Base-by-base conservation (phyloP, 2,888 invertebrate genomes). In the Scaptodrosophila latifasciaeformis region DNA sequence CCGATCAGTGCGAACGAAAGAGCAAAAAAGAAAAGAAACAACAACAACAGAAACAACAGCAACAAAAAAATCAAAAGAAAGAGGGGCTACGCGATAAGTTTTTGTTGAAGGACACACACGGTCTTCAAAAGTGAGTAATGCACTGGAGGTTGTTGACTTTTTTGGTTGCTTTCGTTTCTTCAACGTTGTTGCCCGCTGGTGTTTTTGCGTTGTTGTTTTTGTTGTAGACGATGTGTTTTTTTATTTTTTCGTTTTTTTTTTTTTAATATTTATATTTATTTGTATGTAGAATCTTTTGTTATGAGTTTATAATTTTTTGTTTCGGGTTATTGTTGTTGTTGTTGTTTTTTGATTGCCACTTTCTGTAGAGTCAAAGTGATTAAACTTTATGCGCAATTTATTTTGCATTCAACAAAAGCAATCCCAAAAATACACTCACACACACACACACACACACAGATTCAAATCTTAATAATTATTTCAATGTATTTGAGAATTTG, bases 301-400 rank as follows among this genome's bases (percentile, higher is more conserved):
- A 63, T 79, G 72, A 62, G 72, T 65, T 77, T 72, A 1, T 5
- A 13, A 12, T 34, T 13, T 60, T 64, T 58, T 78, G 70, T 71
- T 80, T 80, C 42, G 67, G 71, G n/a, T n/a, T 40, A 51, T 44
- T 15, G 29, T 15, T 30, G 43, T 43, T 27, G 40, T 62, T 72
- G 46, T 51, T 58, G 65, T 59, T 56, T 58, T 50, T 59, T 57
- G 69, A 65, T 60, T 65, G 60, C 62, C 54, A 48, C 56, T 50
- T 49, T 62, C 58, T 62, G 61, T 59, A 65, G 60, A 81, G 79
- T 78, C 78, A 72, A 82, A 78, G 82, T 82, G 84, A 84, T 83
- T 84, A 84, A 83, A 83, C 74, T 81, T 84, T 82, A 74, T 84
- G 84, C 84, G 82, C 83, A 83, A 77, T 83, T 83, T 81, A 82